These are phyloP conservation scores for Sinopyrophorus schimmeli DNA, from an alignment of 2,888 invertebrate genomes.

Conservation along the genomic window DNA sequence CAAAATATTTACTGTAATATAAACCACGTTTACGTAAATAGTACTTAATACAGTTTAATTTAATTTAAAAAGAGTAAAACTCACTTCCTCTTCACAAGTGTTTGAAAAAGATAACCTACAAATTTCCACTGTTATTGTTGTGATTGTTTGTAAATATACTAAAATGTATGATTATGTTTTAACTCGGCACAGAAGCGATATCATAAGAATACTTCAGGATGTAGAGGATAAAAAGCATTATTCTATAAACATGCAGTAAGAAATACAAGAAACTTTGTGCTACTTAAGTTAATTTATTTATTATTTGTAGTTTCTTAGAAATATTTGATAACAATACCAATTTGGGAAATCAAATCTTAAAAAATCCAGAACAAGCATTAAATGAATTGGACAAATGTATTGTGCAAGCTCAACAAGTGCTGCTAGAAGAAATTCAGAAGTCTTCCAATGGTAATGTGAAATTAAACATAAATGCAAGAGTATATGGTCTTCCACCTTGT, in stretches of 20 bases:
- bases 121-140: too few relatives aligned
- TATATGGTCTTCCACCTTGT: conserved; percentile 68
- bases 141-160: too few relatives aligned
- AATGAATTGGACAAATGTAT: conserved; percentile 66
- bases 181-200: conserved; percentile 63
- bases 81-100: too few relatives aligned
- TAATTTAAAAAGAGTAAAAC: too few relatives aligned
- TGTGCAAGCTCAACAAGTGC: conserved; percentile 62
- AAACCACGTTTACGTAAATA: too few relatives aligned
- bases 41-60: too few relatives aligned
- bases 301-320: conserved; percentile 66
- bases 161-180: conserved; percentile 60
- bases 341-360: conserved; percentile 69
- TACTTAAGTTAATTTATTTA: conserved; percentile 37
- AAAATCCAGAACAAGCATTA: conserved; percentile 65
- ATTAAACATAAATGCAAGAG: conserved; percentile 69
- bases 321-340: conserved; percentile 70
- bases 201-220: conserved; percentile 65
- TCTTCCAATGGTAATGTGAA: conserved; percentile 57
- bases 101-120: too few relatives aligned
- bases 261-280: conserved; percentile 25
- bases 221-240: conserved; percentile 65
- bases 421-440: conserved; percentile 55
- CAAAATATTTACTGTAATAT: too few relatives aligned
- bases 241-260: conserved; percentile 72